Conservation (phyloP, 2,797 vertebrate species). For the Eupleurogrammus muticus region DNA sequence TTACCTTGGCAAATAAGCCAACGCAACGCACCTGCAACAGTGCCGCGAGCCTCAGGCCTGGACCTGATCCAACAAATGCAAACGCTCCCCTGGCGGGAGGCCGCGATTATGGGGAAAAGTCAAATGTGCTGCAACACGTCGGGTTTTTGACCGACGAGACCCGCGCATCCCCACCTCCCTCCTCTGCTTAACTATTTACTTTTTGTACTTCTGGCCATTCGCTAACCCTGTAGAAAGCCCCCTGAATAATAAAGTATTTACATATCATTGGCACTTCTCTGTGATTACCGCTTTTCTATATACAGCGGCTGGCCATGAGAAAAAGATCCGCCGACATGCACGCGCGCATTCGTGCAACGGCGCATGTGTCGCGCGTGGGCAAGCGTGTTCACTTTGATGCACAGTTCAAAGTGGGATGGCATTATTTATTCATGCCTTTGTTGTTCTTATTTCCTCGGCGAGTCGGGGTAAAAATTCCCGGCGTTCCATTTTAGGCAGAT, state of each 20-base stretch:
- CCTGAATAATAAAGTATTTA: conserved; percentile 57
- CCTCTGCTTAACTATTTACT: conserved; percentile 50
- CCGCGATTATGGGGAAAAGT: conserved; percentile 37
- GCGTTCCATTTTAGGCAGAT: conserved; percentile 74
- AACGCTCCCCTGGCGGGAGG: conserved; percentile 32
- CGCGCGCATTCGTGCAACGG: too few relatives aligned
- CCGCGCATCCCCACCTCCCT: background rate
- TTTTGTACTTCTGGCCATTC: conserved; percentile 45
- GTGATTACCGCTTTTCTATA: conserved; percentile 60
- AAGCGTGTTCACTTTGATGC: conserved; percentile 80
- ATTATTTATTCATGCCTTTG: conserved; percentile 86
- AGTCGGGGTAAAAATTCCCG: conserved; percentile 73
- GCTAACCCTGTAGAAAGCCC: conserved; percentile 46
- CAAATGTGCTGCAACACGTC: conserved; percentile 40
- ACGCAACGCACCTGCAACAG: background rate
- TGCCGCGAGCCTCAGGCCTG: conserved; percentile 40
- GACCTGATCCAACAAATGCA: conserved; percentile 49
- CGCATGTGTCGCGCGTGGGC: conserved; percentile 35
- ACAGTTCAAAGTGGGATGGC: conserved; percentile 81
- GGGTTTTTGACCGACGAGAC: conserved; percentile 6
- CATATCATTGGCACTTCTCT: conserved; percentile 55
- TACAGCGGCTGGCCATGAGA: conserved; percentile 51
- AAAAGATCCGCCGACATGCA: too few relatives aligned
- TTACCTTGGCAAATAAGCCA: background rate
- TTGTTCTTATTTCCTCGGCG: conserved; percentile 81